phyloP scores from a whole-genome alignment of 1,140 invertebrate genomes.

The Zophobas morio region DNA sequence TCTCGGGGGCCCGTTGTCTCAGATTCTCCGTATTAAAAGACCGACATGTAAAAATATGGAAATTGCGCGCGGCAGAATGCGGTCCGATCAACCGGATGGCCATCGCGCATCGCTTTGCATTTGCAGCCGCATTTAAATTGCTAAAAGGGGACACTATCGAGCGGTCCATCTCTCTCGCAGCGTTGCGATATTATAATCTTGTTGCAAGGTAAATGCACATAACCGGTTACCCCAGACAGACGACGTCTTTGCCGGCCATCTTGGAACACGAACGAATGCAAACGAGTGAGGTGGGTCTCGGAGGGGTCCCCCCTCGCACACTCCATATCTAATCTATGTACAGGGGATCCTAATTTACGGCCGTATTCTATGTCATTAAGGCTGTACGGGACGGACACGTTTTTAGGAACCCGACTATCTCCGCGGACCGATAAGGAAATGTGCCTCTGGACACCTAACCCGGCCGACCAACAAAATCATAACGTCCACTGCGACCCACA shows the following conservation, averaged over 20 bases:
- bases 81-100: constrained; percentile 60
- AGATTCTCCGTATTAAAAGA: constrained; percentile 61
- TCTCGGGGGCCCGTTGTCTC: constrained; percentile 51
- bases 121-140: constrained; percentile 67
- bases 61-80: constrained; percentile 64
- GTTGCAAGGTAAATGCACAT: constrained; percentile 66
- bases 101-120: constrained; percentile 65
- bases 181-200: constrained; percentile 65
- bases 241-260: constrained; percentile 61
- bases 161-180: constrained; percentile 58
- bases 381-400: constrained; percentile 47
- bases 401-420: constrained; percentile 51
- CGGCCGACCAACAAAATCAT: constrained; percentile 27
- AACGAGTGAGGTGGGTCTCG: constrained; percentile 41
- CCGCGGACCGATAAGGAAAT: constrained; percentile 49
- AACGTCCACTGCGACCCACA: constrained; percentile 2
- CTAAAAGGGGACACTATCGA: constrained; percentile 67
- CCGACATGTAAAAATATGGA: constrained; percentile 67
- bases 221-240: constrained; percentile 64
- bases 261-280: constrained; percentile 53
- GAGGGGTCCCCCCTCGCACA: constrained; percentile 25
- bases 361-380: constrained; percentile 50
- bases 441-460: constrained; percentile 51
- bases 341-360: constrained; percentile 59
- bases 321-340: constrained; percentile 55